Base-by-base conservation (phyloP, 1,140 invertebrate species). In the Heterodera carotae region DNA sequence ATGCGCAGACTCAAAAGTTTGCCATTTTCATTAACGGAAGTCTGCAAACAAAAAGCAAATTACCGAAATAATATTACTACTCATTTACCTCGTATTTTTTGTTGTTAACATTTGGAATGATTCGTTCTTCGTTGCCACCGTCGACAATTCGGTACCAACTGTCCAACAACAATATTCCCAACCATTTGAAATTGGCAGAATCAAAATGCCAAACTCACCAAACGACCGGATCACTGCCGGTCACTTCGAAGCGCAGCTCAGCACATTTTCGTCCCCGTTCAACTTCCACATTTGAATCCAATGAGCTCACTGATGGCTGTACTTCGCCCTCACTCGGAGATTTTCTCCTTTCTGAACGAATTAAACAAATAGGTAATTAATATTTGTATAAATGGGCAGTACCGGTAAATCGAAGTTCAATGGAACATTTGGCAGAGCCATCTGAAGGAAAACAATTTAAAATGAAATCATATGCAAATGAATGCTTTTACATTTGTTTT, bases 401-500 rank as follows among this genome's bases (percentile, higher is more conserved):
- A 74, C 72, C 72, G 64, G 25, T 59, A 25, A 74, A 66, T 64
- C 59, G 43, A 39, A 74, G 36, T 59, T 74, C 72, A 33, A 74
- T 62, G 59, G 39, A 62, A 74, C 72, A 74, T 29, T 74, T 74
- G 43, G 72, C 25, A 62, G 72, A 31, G 15, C 72, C 72, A 34
- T 31, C 72, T 74, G 22, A 36, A 34, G 27, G 22, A 74, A 56
- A 56, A 18, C 15, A 31, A 73, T 27, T 25, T n/a, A 33, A 33
- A 29, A 73, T 60, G 22, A 73, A n/a, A 18, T 27, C 6, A 22
- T 71, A 53, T n/a, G n/a, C 31, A n/a, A 71, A 10, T 71, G 25
- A 36, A 71, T 25, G 18, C 7, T 56, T 22, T 31, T 66, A 74
- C 72, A 85, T 69, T 91, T 93, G 86, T 96, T 96, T 67, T 91